Evolutionary conservation across 2,797 vertebrate genomes (phyloP).

Genomic region (Synaphobranchus kaupii): DNA sequence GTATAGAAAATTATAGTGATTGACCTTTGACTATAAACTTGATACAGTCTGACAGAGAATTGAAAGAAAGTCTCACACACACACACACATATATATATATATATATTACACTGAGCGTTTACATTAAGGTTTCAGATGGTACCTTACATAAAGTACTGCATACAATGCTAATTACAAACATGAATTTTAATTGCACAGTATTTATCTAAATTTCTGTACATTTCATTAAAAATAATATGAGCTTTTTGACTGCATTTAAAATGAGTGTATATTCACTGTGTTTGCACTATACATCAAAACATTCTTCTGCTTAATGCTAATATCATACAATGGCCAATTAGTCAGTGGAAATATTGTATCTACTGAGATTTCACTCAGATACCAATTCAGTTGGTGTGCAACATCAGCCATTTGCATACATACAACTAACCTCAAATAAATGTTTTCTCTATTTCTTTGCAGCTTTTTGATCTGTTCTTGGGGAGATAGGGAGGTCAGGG

Average conservation of each 20-base stretch:
- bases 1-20: not conserved
- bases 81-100: not conserved
- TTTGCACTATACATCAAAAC: not conserved
- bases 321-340: constrained; percentile 20
- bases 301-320: not conserved
- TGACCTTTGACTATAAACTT: constrained; percentile 58
- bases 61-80: constrained; percentile 24
- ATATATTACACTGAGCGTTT: not conserved
- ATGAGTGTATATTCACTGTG: not conserved
- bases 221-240: not conserved
- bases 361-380: not conserved
- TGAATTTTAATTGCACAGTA: not conserved
- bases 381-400: not conserved
- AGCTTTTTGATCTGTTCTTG: constrained; percentile 19
- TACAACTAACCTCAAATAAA: constrained; percentile 35
- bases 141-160: not conserved
- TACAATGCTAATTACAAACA: not conserved
- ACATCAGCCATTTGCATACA: not conserved
- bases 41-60: constrained; percentile 16
- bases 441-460: constrained; percentile 34
- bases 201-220: not conserved
- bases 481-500: constrained; percentile 47
- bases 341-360: not conserved
- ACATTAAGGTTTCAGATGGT: not conserved
- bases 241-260: not conserved